Percentiles rank a stretch among this genome's conserved stretches.
These are phyloP conservation scores for Gulo gulo DNA, from an alignment of 2,113 vertebrate genomes.

Conservation along the genomic window DNA sequence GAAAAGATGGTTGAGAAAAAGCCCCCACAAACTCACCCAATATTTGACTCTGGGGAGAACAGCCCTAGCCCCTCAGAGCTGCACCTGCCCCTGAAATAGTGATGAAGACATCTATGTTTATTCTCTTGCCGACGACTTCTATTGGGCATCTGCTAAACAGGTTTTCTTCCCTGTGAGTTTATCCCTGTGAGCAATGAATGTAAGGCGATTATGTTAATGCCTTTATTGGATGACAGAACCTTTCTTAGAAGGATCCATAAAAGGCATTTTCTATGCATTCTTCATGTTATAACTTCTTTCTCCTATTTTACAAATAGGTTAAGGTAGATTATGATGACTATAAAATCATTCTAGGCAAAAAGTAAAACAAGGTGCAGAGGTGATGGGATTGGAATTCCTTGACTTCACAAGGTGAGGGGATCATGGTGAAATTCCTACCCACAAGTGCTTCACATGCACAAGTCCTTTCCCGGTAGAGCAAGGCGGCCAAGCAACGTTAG, in stretches of 20 bases:
- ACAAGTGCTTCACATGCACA: background rate
- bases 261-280: background rate
- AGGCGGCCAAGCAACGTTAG: background rate
- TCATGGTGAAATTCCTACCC: background rate
- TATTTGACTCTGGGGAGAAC: background rate
- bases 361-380: background rate
- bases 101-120: background rate
- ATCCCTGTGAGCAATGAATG: conserved; percentile 5
- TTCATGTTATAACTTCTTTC: background rate
- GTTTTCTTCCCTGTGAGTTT: background rate
- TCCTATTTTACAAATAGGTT: background rate
- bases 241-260: background rate
- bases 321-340: background rate
- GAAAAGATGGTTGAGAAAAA: rapidly evolving
- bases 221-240: background rate
- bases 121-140: background rate
- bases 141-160: background rate
- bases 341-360: background rate
- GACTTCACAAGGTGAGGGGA: background rate
- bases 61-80: background rate
- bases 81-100: background rate
- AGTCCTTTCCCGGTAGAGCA: background rate
- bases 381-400: background rate
- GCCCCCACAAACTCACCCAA: rapidly evolving
- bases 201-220: background rate